Conservation (phyloP, 2,113 vertebrate species). For the Riparia riparia region DNA sequence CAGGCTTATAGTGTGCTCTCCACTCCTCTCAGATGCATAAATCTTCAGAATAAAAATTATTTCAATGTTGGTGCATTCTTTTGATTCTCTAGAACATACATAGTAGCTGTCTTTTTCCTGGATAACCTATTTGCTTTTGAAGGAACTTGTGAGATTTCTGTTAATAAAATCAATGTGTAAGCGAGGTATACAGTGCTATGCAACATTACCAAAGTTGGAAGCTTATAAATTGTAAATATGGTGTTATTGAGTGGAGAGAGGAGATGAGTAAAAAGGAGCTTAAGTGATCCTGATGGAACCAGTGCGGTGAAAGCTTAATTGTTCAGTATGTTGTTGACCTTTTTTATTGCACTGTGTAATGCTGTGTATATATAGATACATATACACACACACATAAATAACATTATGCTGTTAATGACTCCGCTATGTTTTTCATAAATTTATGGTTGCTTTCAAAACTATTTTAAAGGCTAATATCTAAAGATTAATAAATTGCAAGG, state of each 20-base stretch:
- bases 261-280: neutral
- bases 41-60: neutral
- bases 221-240: neutral
- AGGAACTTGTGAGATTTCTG: neutral
- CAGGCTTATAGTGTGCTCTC: neutral
- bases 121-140: neutral
- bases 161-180: neutral
- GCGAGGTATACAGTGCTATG: neutral
- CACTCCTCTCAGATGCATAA: neutral
- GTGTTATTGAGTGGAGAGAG: neutral
- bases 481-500: neutral
- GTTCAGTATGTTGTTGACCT: neutral
- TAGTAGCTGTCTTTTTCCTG: neutral
- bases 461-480: neutral
- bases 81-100: neutral
- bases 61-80: neutral
- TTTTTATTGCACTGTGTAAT: neutral
- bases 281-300: neutral
- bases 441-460: neutral
- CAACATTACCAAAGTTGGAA: neutral
- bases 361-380: neutral
- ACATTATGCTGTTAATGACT: neutral
- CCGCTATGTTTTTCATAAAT: neutral
- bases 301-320: neutral
- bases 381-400: neutral